phyloP scores from a whole-genome alignment of 30 jellyfish, hydroid and myxozoan genomes.

The Aurelia aurita region DNA sequence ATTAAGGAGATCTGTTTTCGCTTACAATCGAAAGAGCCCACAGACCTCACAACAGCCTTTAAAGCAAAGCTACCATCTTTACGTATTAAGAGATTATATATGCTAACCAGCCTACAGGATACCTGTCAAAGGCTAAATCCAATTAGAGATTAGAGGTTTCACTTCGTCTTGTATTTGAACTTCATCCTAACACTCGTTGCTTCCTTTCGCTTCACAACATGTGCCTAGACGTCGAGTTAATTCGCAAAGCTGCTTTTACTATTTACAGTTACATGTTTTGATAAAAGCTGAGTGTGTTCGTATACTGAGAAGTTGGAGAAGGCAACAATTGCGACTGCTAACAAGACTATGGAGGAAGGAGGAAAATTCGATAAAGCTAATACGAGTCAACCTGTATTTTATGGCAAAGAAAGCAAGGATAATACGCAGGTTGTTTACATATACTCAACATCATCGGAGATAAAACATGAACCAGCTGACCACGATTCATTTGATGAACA shows the following conservation, averaged over 20 bases:
- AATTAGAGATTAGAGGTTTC: conserved; percentile 83
- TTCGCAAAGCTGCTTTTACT: conserved; percentile 53
- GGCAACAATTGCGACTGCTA: conserved; percentile 8
- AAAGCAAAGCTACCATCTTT: conserved; percentile 86
- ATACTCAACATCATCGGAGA: conserved; percentile 40
- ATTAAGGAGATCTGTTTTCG: conserved; percentile 81
- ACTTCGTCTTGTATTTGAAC: conserved; percentile 79
- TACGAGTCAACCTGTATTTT: conserved; percentile 21
- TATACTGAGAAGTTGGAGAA: background rate
- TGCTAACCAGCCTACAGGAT: conserved; percentile 87
- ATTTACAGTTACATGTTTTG: conserved; percentile 50
- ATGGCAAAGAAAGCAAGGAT: conserved; percentile 43
- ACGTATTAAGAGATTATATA: conserved; percentile 78
- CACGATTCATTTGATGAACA: conserved; percentile 26
- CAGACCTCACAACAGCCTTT: conserved; percentile 87
- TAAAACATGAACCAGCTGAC: conserved; percentile 69
- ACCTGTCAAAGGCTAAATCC: conserved; percentile 85
- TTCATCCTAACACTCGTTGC: conserved; percentile 73
- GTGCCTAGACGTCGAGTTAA: conserved; percentile 59
- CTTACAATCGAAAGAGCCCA: conserved; percentile 85
- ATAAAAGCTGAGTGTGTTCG: conserved; percentile 4
- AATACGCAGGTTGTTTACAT: conserved; percentile 68
- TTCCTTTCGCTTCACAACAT: conserved; percentile 74
- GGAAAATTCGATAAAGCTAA: conserved; percentile 38
- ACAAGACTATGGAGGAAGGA: conserved; percentile 43